Evolutionary conservation across 2,797 vertebrate genomes (phyloP).

Genomic region (Amniataba percoides): DNA sequence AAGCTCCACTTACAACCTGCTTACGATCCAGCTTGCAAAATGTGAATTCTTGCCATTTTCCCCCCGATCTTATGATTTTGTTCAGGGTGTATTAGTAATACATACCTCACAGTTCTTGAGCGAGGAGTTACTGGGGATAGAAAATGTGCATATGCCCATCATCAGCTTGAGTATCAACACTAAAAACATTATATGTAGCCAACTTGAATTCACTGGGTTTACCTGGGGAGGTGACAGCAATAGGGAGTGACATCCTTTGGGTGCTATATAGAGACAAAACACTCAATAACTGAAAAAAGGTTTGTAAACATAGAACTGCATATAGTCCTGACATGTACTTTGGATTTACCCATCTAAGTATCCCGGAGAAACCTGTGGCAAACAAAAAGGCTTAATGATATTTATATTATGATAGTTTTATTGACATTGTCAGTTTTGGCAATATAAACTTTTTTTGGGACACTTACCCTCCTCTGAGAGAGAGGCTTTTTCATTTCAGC

Average conservation of each 20-base stretch:
- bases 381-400: constrained; percentile 29
- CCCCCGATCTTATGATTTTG: too few species aligned
- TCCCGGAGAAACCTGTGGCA: constrained; percentile 79
- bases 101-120: constrained; percentile 85
- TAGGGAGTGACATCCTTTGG: constrained; percentile 87
- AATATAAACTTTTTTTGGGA: neutral
- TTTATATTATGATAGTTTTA: neutral
- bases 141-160: constrained; percentile 17
- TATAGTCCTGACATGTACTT: neutral
- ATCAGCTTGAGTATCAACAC: neutral
- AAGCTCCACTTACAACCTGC: too few species aligned
- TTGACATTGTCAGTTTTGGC: neutral
- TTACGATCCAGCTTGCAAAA: too few species aligned
- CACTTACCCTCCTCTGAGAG: constrained; percentile 87
- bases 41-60: too few species aligned
- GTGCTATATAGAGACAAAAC: constrained; percentile 65
- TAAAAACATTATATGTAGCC: neutral
- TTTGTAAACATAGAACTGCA: neutral
- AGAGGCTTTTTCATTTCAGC: constrained; percentile 89
- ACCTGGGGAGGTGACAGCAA: constrained; percentile 91
- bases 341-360: constrained; percentile 77
- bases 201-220: constrained; percentile 36
- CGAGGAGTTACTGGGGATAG: constrained; percentile 85
- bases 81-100: too few species aligned
- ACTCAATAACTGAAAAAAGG: neutral